These are phyloP conservation scores for Lasius fuliginosus DNA, from an alignment of 2,888 invertebrate genomes.

Conservation along the genomic window DNA sequence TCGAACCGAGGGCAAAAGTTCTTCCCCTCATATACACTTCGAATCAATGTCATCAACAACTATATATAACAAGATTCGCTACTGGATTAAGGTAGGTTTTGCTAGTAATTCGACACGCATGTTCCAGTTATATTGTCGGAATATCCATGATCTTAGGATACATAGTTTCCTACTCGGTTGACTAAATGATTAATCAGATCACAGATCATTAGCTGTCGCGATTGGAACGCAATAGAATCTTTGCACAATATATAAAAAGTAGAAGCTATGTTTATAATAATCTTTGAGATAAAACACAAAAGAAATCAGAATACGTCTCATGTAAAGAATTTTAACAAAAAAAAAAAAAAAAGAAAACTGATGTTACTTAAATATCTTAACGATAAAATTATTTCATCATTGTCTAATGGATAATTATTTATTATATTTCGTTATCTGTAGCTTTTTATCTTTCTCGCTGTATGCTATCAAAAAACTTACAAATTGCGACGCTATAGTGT, in stretches of 20 bases:
- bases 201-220: neutral
- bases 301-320: neutral
- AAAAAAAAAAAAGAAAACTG: neutral
- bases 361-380: neutral
- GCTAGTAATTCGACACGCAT: constrained; percentile 47
- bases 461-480: constrained; percentile 11
- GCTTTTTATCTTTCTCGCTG: neutral
- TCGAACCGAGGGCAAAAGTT: constrained; percentile 20
- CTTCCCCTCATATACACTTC: constrained; percentile 44
- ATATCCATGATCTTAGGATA: constrained; percentile 25
- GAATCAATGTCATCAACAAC: constrained; percentile 47
- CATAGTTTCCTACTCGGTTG: constrained; percentile 11
- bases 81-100: constrained; percentile 53
- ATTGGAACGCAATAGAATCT: neutral
- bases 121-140: constrained; percentile 8
- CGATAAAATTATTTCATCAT: neutral
- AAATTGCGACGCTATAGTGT: constrained; percentile 6
- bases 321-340: neutral
- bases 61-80: neutral
- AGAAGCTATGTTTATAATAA: neutral
- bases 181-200: constrained; percentile 20
- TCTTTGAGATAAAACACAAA: neutral
- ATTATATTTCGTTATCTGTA: neutral
- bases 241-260: neutral
- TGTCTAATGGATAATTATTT: constrained; percentile 8